phyloP scores from a whole-genome alignment of 2,888 invertebrate genomes.

The Metellina segmentata region DNA sequence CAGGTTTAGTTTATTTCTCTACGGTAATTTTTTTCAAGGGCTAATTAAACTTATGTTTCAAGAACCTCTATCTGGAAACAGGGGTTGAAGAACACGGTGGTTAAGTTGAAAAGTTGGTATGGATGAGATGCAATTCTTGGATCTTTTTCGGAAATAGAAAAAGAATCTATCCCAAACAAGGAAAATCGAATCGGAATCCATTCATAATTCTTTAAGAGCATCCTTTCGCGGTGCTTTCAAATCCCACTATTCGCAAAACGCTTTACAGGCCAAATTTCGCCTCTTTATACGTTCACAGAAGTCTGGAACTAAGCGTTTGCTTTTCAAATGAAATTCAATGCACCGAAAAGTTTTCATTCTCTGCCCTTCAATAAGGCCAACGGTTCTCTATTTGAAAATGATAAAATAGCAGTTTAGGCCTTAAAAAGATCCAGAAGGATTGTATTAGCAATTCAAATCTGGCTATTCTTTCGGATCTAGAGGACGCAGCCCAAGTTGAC shows the following conservation, averaged over 20 bases:
- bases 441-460: conserved; percentile 20
- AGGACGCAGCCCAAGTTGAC: background rate
- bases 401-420: conserved; percentile 4
- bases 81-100: too few species aligned
- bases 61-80: background rate
- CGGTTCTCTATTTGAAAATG: background rate
- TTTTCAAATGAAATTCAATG: background rate
- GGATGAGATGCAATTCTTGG: too few species aligned
- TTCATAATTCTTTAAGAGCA: too few species aligned
- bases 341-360: background rate
- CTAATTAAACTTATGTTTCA: background rate
- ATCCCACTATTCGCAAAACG: background rate
- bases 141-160: too few species aligned
- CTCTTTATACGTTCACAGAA: background rate
- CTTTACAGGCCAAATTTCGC: background rate
- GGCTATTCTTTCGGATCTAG: background rate
- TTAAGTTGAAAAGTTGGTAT: too few species aligned
- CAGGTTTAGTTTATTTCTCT: too few species aligned
- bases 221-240: background rate
- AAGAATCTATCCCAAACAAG: too few species aligned
- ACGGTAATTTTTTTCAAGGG: too few species aligned
- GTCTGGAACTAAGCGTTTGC: background rate
- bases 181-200: too few species aligned
- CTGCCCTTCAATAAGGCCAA: background rate
- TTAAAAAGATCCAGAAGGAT: conserved; percentile 12